A percentile compares a stretch with the other conserved stretches of the same genome.
These are phyloP conservation scores for Ectemnius lituratus DNA, from an alignment of 2,888 invertebrate species.

Conservation along the genomic window DNA sequence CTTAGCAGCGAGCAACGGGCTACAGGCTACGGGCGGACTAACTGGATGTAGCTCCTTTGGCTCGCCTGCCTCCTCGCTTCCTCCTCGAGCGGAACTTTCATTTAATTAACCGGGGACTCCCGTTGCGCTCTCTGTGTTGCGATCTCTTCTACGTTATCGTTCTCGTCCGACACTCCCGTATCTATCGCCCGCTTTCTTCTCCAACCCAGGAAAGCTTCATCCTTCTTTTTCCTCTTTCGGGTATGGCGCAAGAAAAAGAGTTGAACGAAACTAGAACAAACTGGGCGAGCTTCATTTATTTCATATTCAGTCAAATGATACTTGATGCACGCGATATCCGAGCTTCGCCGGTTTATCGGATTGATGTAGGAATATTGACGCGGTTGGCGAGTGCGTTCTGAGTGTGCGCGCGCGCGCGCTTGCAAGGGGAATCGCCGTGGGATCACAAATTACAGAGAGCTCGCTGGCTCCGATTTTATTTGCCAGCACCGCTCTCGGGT, in stretches of 20 bases:
- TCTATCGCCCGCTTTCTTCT: slow-evolving; percentile 28
- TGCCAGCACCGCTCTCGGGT: too few species aligned
- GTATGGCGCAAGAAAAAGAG: too few species aligned
- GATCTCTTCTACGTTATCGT: slow-evolving; percentile 28
- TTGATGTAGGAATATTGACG: too few species aligned
- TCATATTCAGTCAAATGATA: too few species aligned
- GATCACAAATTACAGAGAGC: too few species aligned
- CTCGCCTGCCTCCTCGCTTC: slow-evolving; percentile 31
- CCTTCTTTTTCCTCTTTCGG: background rate
- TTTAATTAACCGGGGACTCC: slow-evolving; percentile 54
- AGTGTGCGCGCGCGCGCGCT: slow-evolving; percentile 5
- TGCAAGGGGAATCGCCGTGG: too few species aligned
- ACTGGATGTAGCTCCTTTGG: slow-evolving; percentile 40
- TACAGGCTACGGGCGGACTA: slow-evolving; percentile 24
- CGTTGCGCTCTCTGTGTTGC: slow-evolving; percentile 11
- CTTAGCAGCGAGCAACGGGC: background rate
- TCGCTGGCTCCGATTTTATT: too few species aligned
- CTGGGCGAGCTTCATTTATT: too few species aligned
- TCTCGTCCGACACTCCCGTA: background rate
- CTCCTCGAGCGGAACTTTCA: slow-evolving; percentile 47
- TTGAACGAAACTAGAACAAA: too few species aligned
- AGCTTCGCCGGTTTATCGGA: too few species aligned
- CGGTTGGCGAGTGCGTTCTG: too few species aligned
- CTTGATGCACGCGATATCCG: too few species aligned
- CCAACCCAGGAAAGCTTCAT: slow-evolving; percentile 21